A percentile compares a stretch with the other conserved stretches of the same genome.
Conservation (phyloP, 2,888 invertebrate species). For the Hipparchia semele region DNA sequence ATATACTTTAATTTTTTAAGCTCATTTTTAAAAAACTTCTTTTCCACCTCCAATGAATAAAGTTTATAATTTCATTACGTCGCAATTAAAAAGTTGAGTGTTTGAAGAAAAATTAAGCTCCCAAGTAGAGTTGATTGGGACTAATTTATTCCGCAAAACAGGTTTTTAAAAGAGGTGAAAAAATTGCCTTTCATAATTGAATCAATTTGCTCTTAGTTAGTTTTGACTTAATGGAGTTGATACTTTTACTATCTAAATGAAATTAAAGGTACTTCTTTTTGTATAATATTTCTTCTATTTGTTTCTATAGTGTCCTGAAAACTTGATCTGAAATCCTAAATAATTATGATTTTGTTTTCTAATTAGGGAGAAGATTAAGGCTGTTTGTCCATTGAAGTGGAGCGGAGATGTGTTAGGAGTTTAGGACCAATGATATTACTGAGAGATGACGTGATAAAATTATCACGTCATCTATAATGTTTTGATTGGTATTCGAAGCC, state of each 20-base stretch:
- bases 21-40: slow-evolving; percentile 18
- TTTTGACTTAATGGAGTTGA: not conserved
- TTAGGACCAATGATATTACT: no score
- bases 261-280: no score
- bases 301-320: not conserved
- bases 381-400: no score
- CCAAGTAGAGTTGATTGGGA: slow-evolving; percentile 35
- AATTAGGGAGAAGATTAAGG: no score
- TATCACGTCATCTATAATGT: no score
- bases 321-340: no score
- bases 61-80: slow-evolving; percentile 39
- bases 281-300: not conserved
- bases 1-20: not conserved
- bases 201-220: slow-evolving; percentile 9
- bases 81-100: slow-evolving; percentile 38
- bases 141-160: slow-evolving; percentile 35
- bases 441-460: no score
- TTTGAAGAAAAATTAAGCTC: slow-evolving; percentile 37
- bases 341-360: no score
- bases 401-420: no score
- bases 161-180: slow-evolving; percentile 26
- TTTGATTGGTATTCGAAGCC: no score
- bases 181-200: slow-evolving; percentile 10
- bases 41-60: slow-evolving; percentile 19
- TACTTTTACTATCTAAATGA: not conserved